phyloP scores from a whole-genome alignment of 2,888 invertebrate species.

The Lycia hirtaria region DNA sequence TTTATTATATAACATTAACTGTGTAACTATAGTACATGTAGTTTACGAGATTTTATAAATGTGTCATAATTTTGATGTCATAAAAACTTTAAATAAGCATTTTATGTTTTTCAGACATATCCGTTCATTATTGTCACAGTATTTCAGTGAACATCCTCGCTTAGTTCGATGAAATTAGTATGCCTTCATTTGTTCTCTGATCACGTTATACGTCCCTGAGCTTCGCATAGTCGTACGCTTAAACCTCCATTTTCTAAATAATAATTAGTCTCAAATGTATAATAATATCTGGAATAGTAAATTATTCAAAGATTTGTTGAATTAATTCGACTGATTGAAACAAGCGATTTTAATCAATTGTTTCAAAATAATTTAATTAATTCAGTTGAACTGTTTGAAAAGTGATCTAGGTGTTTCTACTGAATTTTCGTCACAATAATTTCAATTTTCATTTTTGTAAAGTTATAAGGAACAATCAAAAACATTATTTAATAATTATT shows the following conservation, averaged over 20 bases:
- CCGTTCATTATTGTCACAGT: too few species aligned
- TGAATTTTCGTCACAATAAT: not conserved
- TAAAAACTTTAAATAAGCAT: not conserved
- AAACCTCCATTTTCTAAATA: too few species aligned
- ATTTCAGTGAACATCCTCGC: too few species aligned
- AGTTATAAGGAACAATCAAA: not conserved
- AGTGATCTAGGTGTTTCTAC: not conserved
- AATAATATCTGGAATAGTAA: too few species aligned
- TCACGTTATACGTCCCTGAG: too few species aligned
- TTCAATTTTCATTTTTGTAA: not conserved
- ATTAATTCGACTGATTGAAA: not conserved
- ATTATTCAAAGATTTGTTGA: not conserved
- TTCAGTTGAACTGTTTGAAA: not conserved
- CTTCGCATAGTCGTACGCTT: too few species aligned
- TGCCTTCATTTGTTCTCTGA: too few species aligned
- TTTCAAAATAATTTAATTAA: too few species aligned
- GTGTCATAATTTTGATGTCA: not conserved
- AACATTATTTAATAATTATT: not conserved
- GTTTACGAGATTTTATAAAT: not conserved
- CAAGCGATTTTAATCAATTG: not conserved
- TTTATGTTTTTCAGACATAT: not conserved
- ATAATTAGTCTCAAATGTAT: too few species aligned
- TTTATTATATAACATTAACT: slow-evolving; percentile 2
- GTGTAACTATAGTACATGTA: not conserved
- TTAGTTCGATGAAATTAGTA: too few species aligned